These are phyloP conservation scores for Leptopilina myrica DNA, from an alignment of 2,888 invertebrate genomes.

Conservation along the genomic window DNA sequence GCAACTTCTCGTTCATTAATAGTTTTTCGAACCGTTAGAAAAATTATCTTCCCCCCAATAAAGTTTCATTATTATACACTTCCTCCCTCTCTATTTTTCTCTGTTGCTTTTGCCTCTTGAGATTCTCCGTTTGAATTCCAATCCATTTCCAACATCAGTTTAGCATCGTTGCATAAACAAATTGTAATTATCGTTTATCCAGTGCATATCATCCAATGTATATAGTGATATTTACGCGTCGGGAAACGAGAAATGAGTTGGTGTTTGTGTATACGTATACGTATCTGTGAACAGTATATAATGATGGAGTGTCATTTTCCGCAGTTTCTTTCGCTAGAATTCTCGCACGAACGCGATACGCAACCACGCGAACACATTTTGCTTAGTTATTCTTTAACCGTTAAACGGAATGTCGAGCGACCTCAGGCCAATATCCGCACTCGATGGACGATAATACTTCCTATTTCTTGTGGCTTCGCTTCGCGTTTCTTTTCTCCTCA, in stretches of 20 bases:
- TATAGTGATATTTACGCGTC: constrained; percentile 50
- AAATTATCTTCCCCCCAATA: too few species aligned
- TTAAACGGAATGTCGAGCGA: constrained; percentile 60
- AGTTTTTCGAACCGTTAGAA: too few species aligned
- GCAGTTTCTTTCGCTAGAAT: constrained; percentile 58
- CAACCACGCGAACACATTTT: constrained; percentile 48
- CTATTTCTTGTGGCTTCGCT: constrained; percentile 20
- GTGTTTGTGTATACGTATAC: too few species aligned
- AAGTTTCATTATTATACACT: constrained; percentile 7
- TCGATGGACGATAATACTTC: constrained; percentile 33
- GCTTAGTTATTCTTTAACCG: constrained; percentile 62
- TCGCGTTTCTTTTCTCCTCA: background rate
- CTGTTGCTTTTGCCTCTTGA: background rate
- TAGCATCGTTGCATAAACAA: constrained; percentile 44
- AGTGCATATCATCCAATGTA: constrained; percentile 59
- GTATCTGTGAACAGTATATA: constrained; percentile 45
- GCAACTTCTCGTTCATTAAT: too few species aligned
- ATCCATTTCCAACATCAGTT: background rate
- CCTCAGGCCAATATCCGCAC: constrained; percentile 30
- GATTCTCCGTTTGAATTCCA: constrained; percentile 12
- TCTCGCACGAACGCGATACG: constrained; percentile 58
- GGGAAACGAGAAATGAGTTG: constrained; percentile 20
- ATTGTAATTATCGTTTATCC: constrained; percentile 68
- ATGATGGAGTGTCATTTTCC: constrained; percentile 68
- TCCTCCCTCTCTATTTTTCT: constrained; percentile 4